Base-by-base conservation (phyloP, 2,797 vertebrate species). In the Amniataba percoides region DNA sequence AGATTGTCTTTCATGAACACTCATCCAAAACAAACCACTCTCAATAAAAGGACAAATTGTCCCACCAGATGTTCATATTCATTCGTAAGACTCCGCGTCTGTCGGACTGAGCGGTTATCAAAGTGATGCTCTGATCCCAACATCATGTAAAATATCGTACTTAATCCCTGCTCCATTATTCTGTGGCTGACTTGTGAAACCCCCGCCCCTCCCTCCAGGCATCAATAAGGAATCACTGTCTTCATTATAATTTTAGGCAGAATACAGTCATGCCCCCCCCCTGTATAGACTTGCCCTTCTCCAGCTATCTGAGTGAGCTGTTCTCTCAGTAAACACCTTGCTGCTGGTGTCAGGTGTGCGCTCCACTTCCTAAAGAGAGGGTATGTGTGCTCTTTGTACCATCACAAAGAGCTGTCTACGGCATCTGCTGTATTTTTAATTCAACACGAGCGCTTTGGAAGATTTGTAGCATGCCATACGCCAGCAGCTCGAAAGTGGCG, bases 341-440 rank as follows among this genome's bases (percentile, higher is more conserved):
- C 78, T 61, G 82, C 70, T 78, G 27, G 0, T 80, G 83, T 85
- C 82, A 84, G 87, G 64, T 77, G 77, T 61, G 46, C 12, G 65
- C 81, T 77, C 55, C 62, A 59, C 80, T 87, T 91, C 86, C 75
- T 80, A 72, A 88, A 79, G 67, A 76, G 74, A 85, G 77, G 55
- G 25, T 64, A 78, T 68, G 82, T 87, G 82, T 82, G 72, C 64
- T 87, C 76, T 82, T 89, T 81, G 74, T 84, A 87, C 77, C 80
- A 80, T 87, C 83, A 81, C 89, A 88, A 80, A 64, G 70, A 13
- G 42, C 67, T 46, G 82, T 90, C 87, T 73, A 77, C 76, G 74
- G 87, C 88, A 92, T 91, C 91, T 90, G 89, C 81, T 80, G 86
- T 83, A 83, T 91, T 93, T 90, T 91, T 93, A 91, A 94, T 94